These are phyloP conservation scores for Parascotia fuliginaria DNA, from an alignment of 2,888 invertebrate genomes.

Conservation along the genomic window DNA sequence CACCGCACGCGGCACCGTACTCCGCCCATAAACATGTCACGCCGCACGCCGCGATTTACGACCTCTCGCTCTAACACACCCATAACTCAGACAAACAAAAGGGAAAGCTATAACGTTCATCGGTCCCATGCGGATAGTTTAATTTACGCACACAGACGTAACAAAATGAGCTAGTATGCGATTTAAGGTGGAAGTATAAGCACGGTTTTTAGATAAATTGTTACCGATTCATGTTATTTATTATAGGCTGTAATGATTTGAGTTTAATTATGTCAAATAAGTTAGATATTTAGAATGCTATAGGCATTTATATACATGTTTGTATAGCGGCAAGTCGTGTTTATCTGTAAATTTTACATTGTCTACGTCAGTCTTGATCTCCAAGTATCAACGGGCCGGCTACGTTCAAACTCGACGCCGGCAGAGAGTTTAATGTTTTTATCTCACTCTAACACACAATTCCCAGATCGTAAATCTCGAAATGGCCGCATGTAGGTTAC, in stretches of 20 bases:
- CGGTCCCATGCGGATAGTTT: slow-evolving; percentile 85
- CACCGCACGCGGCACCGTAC: slow-evolving; percentile 68
- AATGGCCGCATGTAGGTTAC: slow-evolving; percentile 87
- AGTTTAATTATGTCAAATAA: neutral
- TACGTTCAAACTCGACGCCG: slow-evolving; percentile 74
- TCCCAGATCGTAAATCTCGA: slow-evolving; percentile 87
- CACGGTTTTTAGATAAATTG: slow-evolving; percentile 54
- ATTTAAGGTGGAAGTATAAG: slow-evolving; percentile 59
- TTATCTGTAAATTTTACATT: slow-evolving; percentile 53
- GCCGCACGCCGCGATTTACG: slow-evolving; percentile 80
- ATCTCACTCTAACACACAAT: slow-evolving; percentile 85
- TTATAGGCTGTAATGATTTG: neutral
- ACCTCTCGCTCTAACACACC: slow-evolving; percentile 83
- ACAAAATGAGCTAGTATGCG: slow-evolving; percentile 81
- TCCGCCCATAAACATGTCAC: slow-evolving; percentile 86
- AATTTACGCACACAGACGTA: slow-evolving; percentile 82
- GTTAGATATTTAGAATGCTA: neutral
- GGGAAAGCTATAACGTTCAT: slow-evolving; percentile 85
- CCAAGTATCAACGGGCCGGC: slow-evolving; percentile 70
- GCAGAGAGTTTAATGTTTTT: slow-evolving; percentile 81
- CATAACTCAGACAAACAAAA: slow-evolving; percentile 84
- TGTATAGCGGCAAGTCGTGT: neutral
- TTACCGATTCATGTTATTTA: slow-evolving; percentile 4
- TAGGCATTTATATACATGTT: slow-evolving; percentile 2
- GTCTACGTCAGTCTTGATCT: slow-evolving; percentile 73